Percentiles rank a stretch among this genome's conserved stretches.
These are phyloP conservation scores for Pipistrellus kuhlii DNA, from an alignment of 2,797 vertebrate genomes.

Conservation along the genomic window DNA sequence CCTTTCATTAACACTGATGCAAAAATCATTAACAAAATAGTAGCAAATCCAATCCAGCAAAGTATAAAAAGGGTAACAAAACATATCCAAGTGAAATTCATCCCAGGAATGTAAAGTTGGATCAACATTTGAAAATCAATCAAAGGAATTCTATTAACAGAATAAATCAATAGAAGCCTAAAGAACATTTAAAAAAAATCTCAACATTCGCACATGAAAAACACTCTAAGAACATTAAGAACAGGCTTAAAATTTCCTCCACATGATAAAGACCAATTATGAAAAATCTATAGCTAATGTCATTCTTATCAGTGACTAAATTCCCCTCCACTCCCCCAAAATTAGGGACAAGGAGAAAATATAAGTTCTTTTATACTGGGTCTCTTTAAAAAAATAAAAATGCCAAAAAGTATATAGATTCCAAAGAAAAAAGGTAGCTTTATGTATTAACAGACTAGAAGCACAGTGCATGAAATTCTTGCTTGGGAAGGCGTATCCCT, in stretches of 20 bases:
- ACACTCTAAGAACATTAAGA: neutral
- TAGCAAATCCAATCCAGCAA: neutral
- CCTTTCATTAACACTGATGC: neutral
- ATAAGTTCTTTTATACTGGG: neutral
- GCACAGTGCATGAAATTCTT: too few relatives aligned
- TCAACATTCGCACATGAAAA: neutral
- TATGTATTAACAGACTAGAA: neutral
- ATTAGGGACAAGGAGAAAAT: neutral
- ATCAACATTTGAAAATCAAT: conserved; percentile 23
- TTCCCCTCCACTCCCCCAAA: neutral
- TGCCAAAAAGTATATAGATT: neutral
- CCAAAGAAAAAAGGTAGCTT: conserved; percentile 14
- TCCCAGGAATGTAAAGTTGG: neutral
- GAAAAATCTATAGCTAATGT: neutral
- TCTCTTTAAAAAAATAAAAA: neutral
- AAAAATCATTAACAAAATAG: neutral
- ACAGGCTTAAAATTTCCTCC: neutral
- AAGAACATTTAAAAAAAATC: neutral
- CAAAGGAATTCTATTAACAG: neutral
- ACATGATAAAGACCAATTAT: neutral
- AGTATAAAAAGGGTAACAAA: neutral
- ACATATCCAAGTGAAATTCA: neutral
- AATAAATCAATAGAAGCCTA: neutral
- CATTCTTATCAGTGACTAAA: neutral
- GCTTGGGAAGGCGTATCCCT: too few relatives aligned